These are phyloP conservation scores for Trachurus trachurus DNA, from an alignment of 2,797 vertebrate species.

Conservation along the genomic window DNA sequence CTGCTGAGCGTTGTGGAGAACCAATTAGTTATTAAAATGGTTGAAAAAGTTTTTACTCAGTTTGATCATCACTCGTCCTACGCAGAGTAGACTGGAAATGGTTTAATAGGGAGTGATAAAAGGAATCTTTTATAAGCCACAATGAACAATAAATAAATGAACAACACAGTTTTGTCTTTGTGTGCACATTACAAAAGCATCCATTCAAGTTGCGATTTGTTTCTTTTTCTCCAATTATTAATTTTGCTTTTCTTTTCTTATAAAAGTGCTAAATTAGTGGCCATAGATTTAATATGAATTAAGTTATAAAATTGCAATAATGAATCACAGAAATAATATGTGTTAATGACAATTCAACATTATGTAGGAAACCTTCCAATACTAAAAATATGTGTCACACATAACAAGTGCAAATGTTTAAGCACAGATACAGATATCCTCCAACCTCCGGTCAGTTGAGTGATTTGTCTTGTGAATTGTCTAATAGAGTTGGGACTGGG, in stretches of 20 bases:
- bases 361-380: neutral
- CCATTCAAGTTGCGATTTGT: too few relatives aligned
- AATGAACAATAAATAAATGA: neutral
- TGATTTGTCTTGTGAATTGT: neutral
- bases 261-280: too few relatives aligned
- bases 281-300: too few relatives aligned
- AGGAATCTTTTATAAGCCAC: neutral
- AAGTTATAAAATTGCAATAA: too few relatives aligned
- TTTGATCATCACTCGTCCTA: neutral
- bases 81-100: neutral
- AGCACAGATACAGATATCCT: neutral
- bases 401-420: neutral
- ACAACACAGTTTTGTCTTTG: neutral
- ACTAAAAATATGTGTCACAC: neutral
- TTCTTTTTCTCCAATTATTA: too few relatives aligned
- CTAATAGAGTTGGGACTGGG: neutral
- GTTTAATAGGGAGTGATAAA: neutral
- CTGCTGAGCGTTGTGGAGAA: neutral
- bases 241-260: too few relatives aligned
- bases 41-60: neutral
- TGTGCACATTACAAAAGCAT: neutral
- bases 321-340: too few relatives aligned
- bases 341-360: neutral
- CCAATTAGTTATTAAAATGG: slow-evolving; percentile 4
- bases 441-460: neutral